Evolutionary conservation across 2,888 invertebrate species (phyloP).

Genomic region (Drosophila atripex): DNA sequence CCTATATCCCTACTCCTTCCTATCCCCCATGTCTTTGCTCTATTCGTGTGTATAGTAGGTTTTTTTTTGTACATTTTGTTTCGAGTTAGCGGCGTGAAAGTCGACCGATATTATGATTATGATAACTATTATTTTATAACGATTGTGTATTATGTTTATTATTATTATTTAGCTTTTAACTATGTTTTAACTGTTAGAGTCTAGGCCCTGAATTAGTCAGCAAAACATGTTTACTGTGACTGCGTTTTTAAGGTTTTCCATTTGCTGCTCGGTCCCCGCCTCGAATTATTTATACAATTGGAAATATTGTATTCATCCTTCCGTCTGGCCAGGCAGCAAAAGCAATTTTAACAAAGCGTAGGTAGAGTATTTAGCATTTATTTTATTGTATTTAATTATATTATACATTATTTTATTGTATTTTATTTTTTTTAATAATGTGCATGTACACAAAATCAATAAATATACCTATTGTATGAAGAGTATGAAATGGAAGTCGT

Average conservation of each 20-base stretch:
- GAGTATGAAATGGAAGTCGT: neutral
- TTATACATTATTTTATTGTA: slow-evolving; percentile 2
- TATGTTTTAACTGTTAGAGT: slow-evolving; percentile 27
- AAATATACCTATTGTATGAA: slow-evolving; percentile 31
- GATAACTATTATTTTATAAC: slow-evolving; percentile 20
- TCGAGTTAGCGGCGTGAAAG: slow-evolving; percentile 11
- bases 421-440: slow-evolving; percentile 9
- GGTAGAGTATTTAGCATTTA: slow-evolving; percentile 31
- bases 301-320: neutral
- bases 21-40: neutral
- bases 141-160: slow-evolving; percentile 37
- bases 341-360: slow-evolving; percentile 3
- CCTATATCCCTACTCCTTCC: slow-evolving; percentile 16
- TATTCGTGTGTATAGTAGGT: slow-evolving; percentile 25
- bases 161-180: slow-evolving; percentile 18
- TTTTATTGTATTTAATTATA: slow-evolving; percentile 22
- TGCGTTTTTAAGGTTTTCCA: slow-evolving; percentile 6
- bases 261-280: neutral
- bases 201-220: slow-evolving; percentile 37
- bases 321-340: slow-evolving; percentile 22
- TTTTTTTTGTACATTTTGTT: slow-evolving; percentile 32
- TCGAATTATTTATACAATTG: neutral
- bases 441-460: slow-evolving; percentile 35
- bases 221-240: slow-evolving; percentile 26
- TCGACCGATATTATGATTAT: slow-evolving; percentile 27